Evolutionary conservation across 2,888 invertebrate genomes (phyloP), one percentile per base, ranked within the genome.

Genomic region (Plebejus argus): DNA sequence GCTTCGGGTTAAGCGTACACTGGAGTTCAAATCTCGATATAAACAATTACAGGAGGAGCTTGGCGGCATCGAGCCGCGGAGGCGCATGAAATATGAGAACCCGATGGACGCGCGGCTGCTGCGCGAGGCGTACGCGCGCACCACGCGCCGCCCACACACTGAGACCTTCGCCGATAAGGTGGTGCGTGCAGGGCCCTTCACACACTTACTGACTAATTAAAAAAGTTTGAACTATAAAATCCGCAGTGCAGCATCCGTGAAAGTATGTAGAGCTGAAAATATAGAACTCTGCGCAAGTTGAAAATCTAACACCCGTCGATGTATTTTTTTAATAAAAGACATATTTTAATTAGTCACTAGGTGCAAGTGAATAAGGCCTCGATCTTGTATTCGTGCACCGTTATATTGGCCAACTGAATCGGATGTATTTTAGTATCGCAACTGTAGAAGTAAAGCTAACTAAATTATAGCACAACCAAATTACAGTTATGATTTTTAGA

Each of bases 51-150:
- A 96, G 96, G 96, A 96, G 81, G 96, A 96, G 80, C 89, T 95
- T 78, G 89, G 95, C 18, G 96, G 96, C n/a, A 95, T 96, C 23
- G 95, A 94, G 80, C 91, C 93, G 3, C 87, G 90, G 1, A 89
- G 94, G 15, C 88, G 92, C 18, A 90, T 91, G 91, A 91, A 91
- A 80, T 91, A 91, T 83, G 93, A 93, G 80, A 92, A 93, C 82
- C 91, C 94, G 4, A 86, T 85, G 81, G 93, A 94, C 80, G 94
- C 94, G 75, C 87, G 94, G 0, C 84, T 94, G 76, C 85, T 94
- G 53, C 90, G 93, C 8, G 94, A 93, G 78, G 94, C 94, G 5
- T 94, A 94, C 83, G 94, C 93, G 70, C 89, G 93, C 3, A 92
- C 89, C 10, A 92, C 91, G 12, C 89, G 93, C 4, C 88, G 90